Evolutionary conservation across 1,140 invertebrate species (phyloP), one percentile per base, ranked within the genome.

Genomic region (Drosophila leontia): DNA sequence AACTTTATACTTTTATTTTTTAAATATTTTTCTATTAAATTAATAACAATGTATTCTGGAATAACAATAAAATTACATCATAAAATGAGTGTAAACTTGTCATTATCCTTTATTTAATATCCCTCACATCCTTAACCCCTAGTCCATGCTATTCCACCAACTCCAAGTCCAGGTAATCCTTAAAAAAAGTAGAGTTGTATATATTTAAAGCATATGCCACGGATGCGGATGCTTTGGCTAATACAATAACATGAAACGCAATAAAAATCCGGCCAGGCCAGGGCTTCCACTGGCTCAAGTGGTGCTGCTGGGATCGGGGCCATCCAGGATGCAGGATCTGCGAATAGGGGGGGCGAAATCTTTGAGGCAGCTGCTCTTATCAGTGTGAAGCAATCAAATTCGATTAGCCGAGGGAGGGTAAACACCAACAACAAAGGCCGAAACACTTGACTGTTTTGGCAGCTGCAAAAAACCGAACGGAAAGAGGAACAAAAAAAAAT

Each of bases 331-430:
- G 42, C 47, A 62, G 55, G 63, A 69, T 63, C 67, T 67, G 39
- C 23, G 55, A 32, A 6, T n/a, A 7, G 48, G 23, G 48, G 39
- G 59, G 32, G 26, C 19, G 19, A 29, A 56, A 5, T 39, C 35
- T 29, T 35, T 35, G 44, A 61, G 65, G 84, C 84, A 88, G 84
- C 84, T 88, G 84, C 74, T 81, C 68, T 80, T 87, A 87, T 87
- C 83, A 87, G 83, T 87, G 83, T 88, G 83, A 87, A 87, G 83
- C 83, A 75, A 88, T 88, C 84, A 79, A 88, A 90, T 90, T 88
- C 84, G 84, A 88, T 88, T 88, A 88, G 84, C 53, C 68, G 44
- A 72, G 68, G 45, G 68, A 74, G 68, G 70, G 67, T 74, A 74
- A 78, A 51, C 53, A 69, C 63, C 67, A 70, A n/a, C 78, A 62